These are phyloP conservation scores for Nothoprocta perdicaria DNA, from an alignment of 2,113 vertebrate genomes.

Conservation along the genomic window DNA sequence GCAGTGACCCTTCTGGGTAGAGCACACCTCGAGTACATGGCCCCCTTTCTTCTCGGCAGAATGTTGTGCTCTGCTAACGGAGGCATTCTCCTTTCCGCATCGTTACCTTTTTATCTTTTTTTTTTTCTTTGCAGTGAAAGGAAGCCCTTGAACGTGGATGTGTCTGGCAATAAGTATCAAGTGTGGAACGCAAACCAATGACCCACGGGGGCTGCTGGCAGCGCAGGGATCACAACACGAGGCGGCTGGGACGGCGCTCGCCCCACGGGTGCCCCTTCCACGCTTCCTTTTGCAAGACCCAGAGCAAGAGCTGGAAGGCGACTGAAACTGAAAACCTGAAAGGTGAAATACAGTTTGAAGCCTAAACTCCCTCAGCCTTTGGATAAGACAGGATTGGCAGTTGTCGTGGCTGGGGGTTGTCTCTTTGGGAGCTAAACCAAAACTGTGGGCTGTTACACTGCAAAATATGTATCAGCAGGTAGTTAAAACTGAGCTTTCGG, in stretches of 20 bases:
- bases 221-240: background rate
- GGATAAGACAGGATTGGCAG: background rate
- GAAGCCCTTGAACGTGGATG: background rate
- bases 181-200: background rate
- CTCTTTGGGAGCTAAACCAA: background rate
- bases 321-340: background rate
- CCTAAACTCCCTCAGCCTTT: background rate
- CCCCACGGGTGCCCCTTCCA: background rate
- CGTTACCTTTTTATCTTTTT: background rate
- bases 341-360: background rate
- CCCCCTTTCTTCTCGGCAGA: conserved; percentile 33
- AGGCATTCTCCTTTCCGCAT: conserved; percentile 17
- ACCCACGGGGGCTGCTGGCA: background rate
- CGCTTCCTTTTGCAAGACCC: conserved; percentile 30
- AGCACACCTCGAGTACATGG: conserved; percentile 31
- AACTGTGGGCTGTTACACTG: background rate
- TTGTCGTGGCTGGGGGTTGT: background rate
- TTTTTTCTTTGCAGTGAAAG: background rate
- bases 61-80: conserved; percentile 2
- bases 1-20: conserved; percentile 33
- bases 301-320: background rate
- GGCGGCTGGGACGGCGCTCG: conserved; percentile 49
- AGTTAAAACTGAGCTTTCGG: too few species aligned
- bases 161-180: conserved; percentile 1
- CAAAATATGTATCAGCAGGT: background rate